Base-by-base conservation (phyloP, 35 echinoderm and acorn worm genomes). In the Ophioderma brevispina region DNA sequence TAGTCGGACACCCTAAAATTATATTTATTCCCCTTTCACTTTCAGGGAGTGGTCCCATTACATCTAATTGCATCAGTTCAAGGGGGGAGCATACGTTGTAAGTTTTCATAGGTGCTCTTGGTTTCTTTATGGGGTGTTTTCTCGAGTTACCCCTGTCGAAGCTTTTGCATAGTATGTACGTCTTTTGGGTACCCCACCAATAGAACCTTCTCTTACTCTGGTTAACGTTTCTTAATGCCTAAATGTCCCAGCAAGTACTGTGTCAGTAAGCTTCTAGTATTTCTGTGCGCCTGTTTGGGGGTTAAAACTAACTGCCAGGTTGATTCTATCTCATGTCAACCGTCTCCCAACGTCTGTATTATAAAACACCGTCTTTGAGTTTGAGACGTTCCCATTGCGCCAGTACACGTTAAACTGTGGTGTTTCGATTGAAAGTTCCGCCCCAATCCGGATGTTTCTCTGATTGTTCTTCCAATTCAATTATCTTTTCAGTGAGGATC, bases 61-160 rank as follows among this genome's bases (percentile, higher is more conserved):
- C 23, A 76, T 93, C 76, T 31, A 93, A 15, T 11, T 78, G 85
- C 30, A 78, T 28, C 50, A 84, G 32, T 33, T 93, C 91, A 84
- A 88, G 82, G 1, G 91, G 84, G 23, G 5, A 14, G 1, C 91
- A 84, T 13, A 93, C 91, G 15, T 37, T 39, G 30, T 88, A 93
- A 17, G 23, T 11, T n/a, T 88, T 23, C 52, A 93, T 30, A 64
- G 76, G 23, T 30, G 85, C 41, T 0, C 80, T 31, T 15, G 13
- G 38, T 28, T 41, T 38, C 35, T 35, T 81, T 2, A 25, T 32
- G 37, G 91, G 90, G 32, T 0, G 14, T 32, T 92, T 87, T 36
- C 50, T 59, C 15, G 82, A 39, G 40, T 64, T 2, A 76, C 91
- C 88, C 8, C 56, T 81, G 38, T 82, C 78, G 76, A 85, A 93